Evolutionary conservation across 2,888 invertebrate species (phyloP), one percentile per base, ranked within the genome.

Genomic region (Ectemnius lituratus): DNA sequence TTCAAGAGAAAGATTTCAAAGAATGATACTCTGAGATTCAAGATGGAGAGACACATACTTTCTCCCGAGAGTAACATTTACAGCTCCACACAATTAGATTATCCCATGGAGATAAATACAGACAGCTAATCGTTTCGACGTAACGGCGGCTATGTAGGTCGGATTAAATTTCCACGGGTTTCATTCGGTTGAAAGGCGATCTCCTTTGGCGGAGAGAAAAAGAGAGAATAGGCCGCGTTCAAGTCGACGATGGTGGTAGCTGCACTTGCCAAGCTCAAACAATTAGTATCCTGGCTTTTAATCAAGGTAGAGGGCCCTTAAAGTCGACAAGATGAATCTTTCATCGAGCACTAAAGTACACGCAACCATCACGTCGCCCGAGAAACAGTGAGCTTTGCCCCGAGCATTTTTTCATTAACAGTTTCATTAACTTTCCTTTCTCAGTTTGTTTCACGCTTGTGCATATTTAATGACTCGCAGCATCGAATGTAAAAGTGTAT

Each of bases 151-250:
- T 49, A 47, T 57, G 27, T 37, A 28, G 65, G 75, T 61, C 71
- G 67, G 69, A 77, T 77, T 76, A 76, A 77, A 76, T 76, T 75
- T 68, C 71, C 64, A 68, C 66, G 65, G 72, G 60, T 57, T 63
- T 72, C 76, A 60, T 47, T 63, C 69, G 58, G 65, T 45, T 62
- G 67, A 67, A 66, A 78, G 73, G 67, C 69, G 71, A 73, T 73
- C 67, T 59, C 46, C 37, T 37, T 37, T 11, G 27, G 56, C 56
- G 23, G 62, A 65, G 56, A 23, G 57, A 76, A 8, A 37, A 11
- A 37, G 37, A 37, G 37, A 37, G 37, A 37, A 37, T 37, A 11
- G 37, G 37, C 37, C 5, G 37, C 37, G 37, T 11, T 37, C 8
- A 8, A 11, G 56, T 65, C 56, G 28, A 47, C 57, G 23, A 23